These are phyloP conservation scores for Oncorhynchus masou DNA, from an alignment of 2,113 vertebrate species.

Conservation along the genomic window DNA sequence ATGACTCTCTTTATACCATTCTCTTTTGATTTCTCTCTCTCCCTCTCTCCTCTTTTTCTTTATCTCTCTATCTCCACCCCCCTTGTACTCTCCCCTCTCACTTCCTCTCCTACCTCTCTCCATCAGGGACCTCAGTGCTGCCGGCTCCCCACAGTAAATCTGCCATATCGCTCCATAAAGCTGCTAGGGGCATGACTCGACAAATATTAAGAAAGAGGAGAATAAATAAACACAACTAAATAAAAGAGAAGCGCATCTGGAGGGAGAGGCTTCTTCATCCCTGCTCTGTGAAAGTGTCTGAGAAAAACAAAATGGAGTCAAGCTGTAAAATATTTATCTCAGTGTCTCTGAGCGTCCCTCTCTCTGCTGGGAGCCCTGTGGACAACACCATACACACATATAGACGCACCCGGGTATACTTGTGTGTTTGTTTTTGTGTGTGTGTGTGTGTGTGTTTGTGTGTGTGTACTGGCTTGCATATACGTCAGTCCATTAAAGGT, in stretches of 20 bases:
- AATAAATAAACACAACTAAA: constrained; percentile 42
- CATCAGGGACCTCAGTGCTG: constrained; percentile 40
- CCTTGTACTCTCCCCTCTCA: not conserved
- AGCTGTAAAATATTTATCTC: constrained; percentile 61
- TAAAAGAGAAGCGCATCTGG: no score
- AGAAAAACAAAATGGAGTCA: constrained; percentile 54
- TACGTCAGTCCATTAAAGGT: no score
- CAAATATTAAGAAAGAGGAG: constrained; percentile 66
- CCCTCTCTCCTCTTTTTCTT: not conserved
- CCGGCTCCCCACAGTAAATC: constrained; percentile 57
- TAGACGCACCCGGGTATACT: not conserved
- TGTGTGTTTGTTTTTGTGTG: no score
- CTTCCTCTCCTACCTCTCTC: constrained; percentile 20
- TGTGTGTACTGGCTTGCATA: no score
- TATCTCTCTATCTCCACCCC: constrained; percentile 11
- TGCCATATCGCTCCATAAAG: constrained; percentile 60
- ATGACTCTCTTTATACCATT: not conserved
- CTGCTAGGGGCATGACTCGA: constrained; percentile 66
- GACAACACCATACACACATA: not conserved
- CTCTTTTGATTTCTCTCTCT: not conserved
- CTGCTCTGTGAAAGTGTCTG: not conserved
- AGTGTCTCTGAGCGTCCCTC: constrained; percentile 32
- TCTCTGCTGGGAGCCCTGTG: constrained; percentile 17
- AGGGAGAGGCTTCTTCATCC: no score
- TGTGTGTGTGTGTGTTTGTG: no score